These are phyloP conservation scores for Mastigias papua DNA, from an alignment of 30 jellyfish, hydroid and myxozoan species.

Conservation along the genomic window DNA sequence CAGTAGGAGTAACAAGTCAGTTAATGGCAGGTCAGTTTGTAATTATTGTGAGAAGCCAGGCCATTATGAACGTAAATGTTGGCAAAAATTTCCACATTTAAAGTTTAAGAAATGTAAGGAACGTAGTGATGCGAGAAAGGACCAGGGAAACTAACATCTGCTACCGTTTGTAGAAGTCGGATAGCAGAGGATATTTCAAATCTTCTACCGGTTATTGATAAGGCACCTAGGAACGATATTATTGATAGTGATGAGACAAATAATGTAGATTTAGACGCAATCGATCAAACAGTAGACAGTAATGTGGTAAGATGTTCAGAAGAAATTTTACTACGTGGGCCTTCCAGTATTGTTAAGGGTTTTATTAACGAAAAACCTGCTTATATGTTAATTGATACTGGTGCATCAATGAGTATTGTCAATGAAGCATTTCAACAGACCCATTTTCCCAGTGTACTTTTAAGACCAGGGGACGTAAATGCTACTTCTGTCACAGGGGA, in stretches of 20 bases:
- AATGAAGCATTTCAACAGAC: constrained; percentile 42
- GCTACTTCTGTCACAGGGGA: constrained; percentile 41
- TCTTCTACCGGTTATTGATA: constrained; percentile 8
- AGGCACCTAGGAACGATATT: neutral
- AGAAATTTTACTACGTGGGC: neutral
- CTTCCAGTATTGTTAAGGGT: neutral
- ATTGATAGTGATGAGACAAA: neutral
- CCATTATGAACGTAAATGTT: constrained; percentile 35
- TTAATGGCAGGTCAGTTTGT: constrained; percentile 30
- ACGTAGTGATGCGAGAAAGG: constrained; percentile 9
- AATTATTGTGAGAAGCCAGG: constrained; percentile 55
- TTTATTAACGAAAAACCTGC: constrained; percentile 28
- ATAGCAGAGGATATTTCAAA: constrained; percentile 1
- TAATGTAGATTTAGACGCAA: neutral
- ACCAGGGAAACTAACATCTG: constrained; percentile 66
- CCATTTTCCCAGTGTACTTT: constrained; percentile 24
- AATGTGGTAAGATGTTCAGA: neutral
- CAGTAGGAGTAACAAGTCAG: neutral
- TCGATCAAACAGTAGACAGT: neutral
- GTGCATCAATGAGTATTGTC: constrained; percentile 55
- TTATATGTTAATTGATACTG: constrained; percentile 20
- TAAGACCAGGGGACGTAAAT: constrained; percentile 37
- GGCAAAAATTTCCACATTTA: constrained; percentile 32
- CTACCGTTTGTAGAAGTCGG: constrained; percentile 61
- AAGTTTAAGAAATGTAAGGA: neutral